These are phyloP conservation scores for Cephus pulcher DNA, from an alignment of 2,888 invertebrate species.

Conservation along the genomic window DNA sequence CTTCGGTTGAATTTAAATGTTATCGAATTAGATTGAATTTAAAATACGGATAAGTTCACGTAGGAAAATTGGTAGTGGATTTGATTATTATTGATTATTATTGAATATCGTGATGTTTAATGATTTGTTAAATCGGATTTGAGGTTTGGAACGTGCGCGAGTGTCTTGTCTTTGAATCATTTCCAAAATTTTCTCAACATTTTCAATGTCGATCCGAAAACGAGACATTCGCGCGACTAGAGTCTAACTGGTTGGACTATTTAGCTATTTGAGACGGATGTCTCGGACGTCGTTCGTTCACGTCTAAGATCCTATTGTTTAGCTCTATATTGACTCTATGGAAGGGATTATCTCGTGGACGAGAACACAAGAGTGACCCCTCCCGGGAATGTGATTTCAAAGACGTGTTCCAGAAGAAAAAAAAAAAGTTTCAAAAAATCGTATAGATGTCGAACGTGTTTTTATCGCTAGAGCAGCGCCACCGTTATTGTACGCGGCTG, in stretches of 20 bases:
- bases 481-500: background rate
- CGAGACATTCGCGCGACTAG: background rate
- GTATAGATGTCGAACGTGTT: slow-evolving; percentile 1
- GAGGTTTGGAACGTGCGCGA: slow-evolving; percentile 31
- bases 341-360: background rate
- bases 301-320: slow-evolving; percentile 1
- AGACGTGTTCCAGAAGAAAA: slow-evolving; percentile 2
- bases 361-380: background rate
- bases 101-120: slow-evolving; percentile 40
- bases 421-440: background rate
- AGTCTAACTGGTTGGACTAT: slow-evolving; percentile 8
- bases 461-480: background rate
- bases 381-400: slow-evolving; percentile 7
- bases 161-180: background rate
- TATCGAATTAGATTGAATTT: slow-evolving; percentile 56
- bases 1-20: slow-evolving; percentile 56
- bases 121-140: slow-evolving; percentile 40
- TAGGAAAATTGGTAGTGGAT: slow-evolving; percentile 32
- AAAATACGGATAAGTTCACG: slow-evolving; percentile 41
- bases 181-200: background rate
- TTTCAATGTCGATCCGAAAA: background rate
- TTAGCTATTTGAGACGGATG: slow-evolving; percentile 4
- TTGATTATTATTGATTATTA: slow-evolving; percentile 35
- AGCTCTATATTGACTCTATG: background rate
- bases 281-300: background rate